Percentiles rank a stretch among this genome's conserved stretches.
Evolutionary conservation across 2,113 vertebrate species (phyloP).

Genomic region (Nycticebus coucang): DNA sequence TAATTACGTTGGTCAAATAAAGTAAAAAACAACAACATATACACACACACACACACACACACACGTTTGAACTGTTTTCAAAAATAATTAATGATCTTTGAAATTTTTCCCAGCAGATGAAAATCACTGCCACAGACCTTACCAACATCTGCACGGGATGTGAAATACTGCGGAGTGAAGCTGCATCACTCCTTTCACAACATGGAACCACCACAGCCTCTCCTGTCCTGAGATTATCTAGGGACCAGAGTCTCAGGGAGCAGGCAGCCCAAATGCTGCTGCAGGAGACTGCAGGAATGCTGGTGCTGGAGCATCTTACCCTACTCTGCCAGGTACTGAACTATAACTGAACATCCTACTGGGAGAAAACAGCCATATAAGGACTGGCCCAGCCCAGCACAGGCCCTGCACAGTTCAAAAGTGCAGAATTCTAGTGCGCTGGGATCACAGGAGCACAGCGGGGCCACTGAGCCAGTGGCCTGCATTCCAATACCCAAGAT

Average conservation of each 20-base stretch:
- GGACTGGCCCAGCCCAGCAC: too few relatives aligned
- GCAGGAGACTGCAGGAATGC: neutral
- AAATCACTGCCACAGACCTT: too few relatives aligned
- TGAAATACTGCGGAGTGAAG: neutral
- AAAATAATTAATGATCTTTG: too few relatives aligned
- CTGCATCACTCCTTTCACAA: neutral
- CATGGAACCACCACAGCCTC: too few relatives aligned
- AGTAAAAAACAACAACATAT: too few relatives aligned
- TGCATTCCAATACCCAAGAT: neutral
- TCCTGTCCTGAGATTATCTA: neutral
- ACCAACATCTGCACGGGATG: too few relatives aligned
- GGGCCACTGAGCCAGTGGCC: neutral
- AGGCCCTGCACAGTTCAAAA: constrained; percentile 28
- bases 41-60: too few relatives aligned
- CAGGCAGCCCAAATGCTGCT: neutral
- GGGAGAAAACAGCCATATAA: neutral
- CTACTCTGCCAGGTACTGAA: neutral
- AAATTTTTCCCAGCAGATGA: too few relatives aligned
- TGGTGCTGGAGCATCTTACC: neutral
- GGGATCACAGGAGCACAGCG: neutral
- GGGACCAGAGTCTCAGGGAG: neutral
- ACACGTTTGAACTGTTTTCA: too few relatives aligned
- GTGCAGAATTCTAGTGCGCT: neutral
- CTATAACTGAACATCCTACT: neutral
- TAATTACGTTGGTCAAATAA: too few relatives aligned